Evolutionary conservation across 2,113 vertebrate genomes (phyloP).

Genomic region (Urocitellus parryii): DNA sequence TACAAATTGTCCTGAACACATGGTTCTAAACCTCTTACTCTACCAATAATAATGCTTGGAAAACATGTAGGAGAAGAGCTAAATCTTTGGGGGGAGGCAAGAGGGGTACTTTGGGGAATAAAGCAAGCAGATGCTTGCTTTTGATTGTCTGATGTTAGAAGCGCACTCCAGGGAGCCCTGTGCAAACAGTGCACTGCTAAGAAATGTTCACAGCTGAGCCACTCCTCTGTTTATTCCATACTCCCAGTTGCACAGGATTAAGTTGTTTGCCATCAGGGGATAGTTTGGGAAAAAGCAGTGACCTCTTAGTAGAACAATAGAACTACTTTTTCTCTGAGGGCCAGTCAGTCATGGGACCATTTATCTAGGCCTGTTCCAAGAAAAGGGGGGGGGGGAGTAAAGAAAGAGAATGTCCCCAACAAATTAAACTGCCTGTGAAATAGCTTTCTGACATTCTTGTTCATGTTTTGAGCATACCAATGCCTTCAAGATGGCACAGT

Average conservation of each 20-base stretch:
- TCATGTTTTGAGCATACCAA: not conserved
- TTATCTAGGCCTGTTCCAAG: not conserved
- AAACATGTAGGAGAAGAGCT: not conserved
- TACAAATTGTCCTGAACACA: not conserved
- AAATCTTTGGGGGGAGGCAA: not conserved
- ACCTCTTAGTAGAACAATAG: not conserved
- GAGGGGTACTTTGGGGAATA: not conserved
- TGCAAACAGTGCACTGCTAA: not conserved
- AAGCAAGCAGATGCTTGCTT: not conserved
- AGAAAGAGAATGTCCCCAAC: not conserved
- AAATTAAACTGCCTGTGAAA: not conserved
- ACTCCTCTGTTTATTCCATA: slow-evolving; percentile 22
- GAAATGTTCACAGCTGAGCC: not conserved
- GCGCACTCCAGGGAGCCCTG: not conserved
- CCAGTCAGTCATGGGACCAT: not conserved
- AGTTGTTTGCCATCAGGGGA: not conserved
- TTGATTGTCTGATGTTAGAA: slow-evolving; percentile 6
- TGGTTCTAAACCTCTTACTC: not conserved
- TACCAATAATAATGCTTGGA: not conserved
- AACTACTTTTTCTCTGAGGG: not conserved
- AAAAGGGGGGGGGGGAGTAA: not conserved
- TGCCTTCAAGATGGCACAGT: not conserved
- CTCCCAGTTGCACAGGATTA: not conserved
- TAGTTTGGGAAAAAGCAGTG: not conserved
- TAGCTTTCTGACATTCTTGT: not conserved